Evolutionary conservation across 2,113 vertebrate species (phyloP).

Genomic region (Jaculus jaculus): DNA sequence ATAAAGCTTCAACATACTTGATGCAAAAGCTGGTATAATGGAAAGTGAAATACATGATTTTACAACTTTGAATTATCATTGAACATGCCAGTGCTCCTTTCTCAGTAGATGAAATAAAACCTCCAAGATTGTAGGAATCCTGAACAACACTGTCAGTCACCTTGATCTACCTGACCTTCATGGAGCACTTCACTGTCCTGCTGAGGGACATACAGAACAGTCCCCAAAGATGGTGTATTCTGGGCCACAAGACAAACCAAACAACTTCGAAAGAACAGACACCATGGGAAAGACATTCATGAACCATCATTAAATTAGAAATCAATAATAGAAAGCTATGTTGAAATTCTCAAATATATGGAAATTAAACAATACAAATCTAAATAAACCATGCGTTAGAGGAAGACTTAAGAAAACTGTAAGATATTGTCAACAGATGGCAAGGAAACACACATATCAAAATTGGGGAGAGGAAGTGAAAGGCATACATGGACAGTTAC

Average conservation of each 20-base stretch:
- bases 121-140: neutral
- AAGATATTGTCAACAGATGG: constrained; percentile 1
- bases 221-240: neutral
- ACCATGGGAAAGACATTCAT: neutral
- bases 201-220: neutral
- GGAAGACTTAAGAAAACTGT: neutral
- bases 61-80: neutral
- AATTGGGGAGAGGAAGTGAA: neutral
- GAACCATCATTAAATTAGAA: neutral
- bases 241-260: neutral
- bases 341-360: neutral
- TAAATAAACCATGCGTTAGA: neutral
- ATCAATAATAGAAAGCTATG: constrained; percentile 23
- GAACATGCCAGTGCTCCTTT: neutral
- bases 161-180: constrained; percentile 2
- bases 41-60: constrained; percentile 15
- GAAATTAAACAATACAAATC: no score
- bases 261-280: neutral
- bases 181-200: neutral
- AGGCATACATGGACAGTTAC: neutral
- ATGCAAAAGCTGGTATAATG: neutral
- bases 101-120: constrained; percentile 4
- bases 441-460: constrained; percentile 12
- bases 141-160: neutral
- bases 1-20: neutral